Evolutionary conservation across 2,797 vertebrate genomes (phyloP), one percentile per base, ranked within the genome.

Genomic region (Melanogrammus aeglefinus): DNA sequence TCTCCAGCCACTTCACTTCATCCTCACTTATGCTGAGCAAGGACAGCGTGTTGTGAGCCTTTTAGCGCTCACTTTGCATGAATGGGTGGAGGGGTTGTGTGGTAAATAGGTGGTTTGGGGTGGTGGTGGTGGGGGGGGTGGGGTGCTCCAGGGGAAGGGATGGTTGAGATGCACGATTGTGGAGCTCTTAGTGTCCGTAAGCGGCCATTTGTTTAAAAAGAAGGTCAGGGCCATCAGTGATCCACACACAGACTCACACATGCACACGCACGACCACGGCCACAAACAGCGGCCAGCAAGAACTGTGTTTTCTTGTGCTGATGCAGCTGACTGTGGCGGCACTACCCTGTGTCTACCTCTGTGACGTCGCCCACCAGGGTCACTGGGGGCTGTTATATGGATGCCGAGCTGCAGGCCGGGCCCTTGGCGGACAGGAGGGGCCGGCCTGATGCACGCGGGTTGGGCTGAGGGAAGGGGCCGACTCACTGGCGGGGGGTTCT

Each of bases 31-130:
- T 13, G 2, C 47, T 57, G 3, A 18, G 1, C 47, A 92, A 13
- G 91, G 86, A 92, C 92, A 86, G 2, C 44, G 72, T 90, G 88
- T 91, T 88, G 92, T 85, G 75, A 90, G 78, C n/a, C 75, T 78
- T 78, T 75, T 88, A 13, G 88, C 89, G 90, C 90, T 91, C 88
- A 85, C 84, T 90, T 89, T 87, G 81, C 77, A 81, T 57, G 47
- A 57, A 13, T 57, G 47, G 47, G 4, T 57, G 47, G 16, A 3
- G 16, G 47, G 5, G 47, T 13, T 21, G 18, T n/a, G 4, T 57
- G 47, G 4, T 57, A 16, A 47, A 16, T 4, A 14, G 18, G 16
- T 51, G 47, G 44, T 16, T 51, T 3, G 47, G 18, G 47, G 47
- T 51, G 47, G 47, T 57, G 18, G 47, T 21, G 47, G 18, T 57